Evolutionary conservation across 2,888 invertebrate genomes (phyloP).

Genomic region (Pachymerium ferrugineum): DNA sequence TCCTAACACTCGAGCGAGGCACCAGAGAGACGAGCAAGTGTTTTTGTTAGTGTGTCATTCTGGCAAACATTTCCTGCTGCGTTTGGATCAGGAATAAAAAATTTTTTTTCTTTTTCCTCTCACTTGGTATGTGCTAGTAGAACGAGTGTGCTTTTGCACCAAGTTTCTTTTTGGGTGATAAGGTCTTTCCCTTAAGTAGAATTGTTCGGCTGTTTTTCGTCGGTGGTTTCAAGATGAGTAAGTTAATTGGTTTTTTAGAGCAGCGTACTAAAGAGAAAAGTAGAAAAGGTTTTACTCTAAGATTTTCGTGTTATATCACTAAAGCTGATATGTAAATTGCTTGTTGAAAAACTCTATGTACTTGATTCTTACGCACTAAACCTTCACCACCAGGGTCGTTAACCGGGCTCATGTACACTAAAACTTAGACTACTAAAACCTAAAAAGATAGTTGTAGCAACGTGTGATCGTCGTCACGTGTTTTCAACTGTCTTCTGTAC

Average conservation of each 20-base stretch:
- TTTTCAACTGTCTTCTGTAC: not conserved
- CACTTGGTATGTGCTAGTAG: not conserved
- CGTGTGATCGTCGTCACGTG: not conserved
- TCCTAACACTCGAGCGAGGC: conserved; percentile 21
- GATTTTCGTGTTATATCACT: no score
- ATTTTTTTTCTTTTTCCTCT: not conserved
- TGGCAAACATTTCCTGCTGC: conserved; percentile 8
- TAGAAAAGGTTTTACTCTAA: no score
- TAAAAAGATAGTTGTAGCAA: not conserved
- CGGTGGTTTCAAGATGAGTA: not conserved
- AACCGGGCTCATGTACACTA: no score
- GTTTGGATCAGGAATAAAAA: not conserved
- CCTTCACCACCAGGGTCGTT: no score
- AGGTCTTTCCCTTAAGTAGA: not conserved
- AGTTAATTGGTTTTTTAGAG: not conserved
- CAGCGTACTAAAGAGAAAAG: no score
- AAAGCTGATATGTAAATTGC: no score
- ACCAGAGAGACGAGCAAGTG: conserved; percentile 21
- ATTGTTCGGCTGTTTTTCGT: not conserved
- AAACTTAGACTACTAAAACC: no score
- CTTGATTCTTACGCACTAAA: no score
- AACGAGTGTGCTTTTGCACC: not conserved
- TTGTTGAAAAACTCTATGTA: no score
- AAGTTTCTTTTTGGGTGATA: not conserved
- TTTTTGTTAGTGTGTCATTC: conserved; percentile 14